A percentile compares a stretch with the other conserved stretches of the same genome.
Conservation (phyloP, 2,113 vertebrate species). For the Salvelinus alpinus region DNA sequence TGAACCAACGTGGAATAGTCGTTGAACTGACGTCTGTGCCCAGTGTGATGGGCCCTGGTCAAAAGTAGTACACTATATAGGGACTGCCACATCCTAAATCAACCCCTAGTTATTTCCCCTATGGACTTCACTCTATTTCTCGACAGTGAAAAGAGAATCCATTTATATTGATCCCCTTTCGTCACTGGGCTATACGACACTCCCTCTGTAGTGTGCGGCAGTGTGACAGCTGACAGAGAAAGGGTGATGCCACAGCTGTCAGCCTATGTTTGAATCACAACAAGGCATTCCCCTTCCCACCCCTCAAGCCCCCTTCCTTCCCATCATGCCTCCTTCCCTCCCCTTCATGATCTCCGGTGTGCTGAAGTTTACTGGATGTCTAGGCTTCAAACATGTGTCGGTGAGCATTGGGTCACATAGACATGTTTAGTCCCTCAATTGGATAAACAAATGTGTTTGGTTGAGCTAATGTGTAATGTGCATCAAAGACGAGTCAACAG, state of each 20-base stretch:
- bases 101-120: slow-evolving; percentile 26
- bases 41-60: too few relatives aligned
- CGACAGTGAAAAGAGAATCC: neutral
- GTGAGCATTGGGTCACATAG: too few relatives aligned
- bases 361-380: neutral
- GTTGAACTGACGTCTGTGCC: too few relatives aligned
- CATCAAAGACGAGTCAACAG: neutral
- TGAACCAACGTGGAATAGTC: too few relatives aligned
- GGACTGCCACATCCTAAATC: too few relatives aligned
- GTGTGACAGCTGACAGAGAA: neutral
- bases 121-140: slow-evolving; percentile 11
- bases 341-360: neutral
- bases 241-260: neutral
- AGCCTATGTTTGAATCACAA: neutral
- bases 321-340: too few relatives aligned
- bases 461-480: neutral
- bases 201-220: neutral
- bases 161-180: neutral
- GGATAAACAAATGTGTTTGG: too few relatives aligned
- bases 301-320: too few relatives aligned
- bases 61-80: too few relatives aligned
- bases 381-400: neutral
- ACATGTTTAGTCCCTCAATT: too few relatives aligned
- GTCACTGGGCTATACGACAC: too few relatives aligned
- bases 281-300: neutral